phyloP scores from a whole-genome alignment of 2,797 vertebrate species.

The Podargus strigoides region DNA sequence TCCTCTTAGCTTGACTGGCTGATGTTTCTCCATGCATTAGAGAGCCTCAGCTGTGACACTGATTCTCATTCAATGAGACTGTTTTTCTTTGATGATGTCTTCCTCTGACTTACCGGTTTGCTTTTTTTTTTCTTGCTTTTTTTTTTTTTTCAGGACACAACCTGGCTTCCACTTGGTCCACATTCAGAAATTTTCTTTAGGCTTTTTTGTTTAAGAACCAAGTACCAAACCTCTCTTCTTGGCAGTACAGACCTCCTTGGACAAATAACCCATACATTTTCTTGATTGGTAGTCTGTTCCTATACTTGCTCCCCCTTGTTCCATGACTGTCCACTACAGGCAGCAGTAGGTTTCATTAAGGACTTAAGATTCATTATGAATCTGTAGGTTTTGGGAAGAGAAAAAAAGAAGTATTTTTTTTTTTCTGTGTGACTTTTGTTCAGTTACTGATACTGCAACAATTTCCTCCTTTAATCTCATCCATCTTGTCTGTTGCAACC shows the following conservation, averaged over 20 bases:
- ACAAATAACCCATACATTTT: not conserved
- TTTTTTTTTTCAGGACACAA: fast-evolving
- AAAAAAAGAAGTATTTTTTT: not conserved
- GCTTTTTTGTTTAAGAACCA: not conserved
- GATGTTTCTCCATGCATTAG: not conserved
- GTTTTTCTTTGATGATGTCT: not conserved
- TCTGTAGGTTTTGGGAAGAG: not conserved
- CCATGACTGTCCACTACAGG: not conserved
- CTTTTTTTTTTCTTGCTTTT: not conserved
- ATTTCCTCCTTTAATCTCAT: not conserved
- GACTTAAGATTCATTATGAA: not conserved
- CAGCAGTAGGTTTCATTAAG: not conserved
- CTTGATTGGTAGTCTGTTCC: not conserved
- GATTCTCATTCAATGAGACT: not conserved
- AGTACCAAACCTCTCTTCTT: not conserved
- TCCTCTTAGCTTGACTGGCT: not conserved
- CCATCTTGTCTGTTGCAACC: not conserved
- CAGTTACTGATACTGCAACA: not conserved
- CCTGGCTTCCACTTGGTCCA: not conserved
- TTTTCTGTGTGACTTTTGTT: not conserved
- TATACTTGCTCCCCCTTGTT: not conserved
- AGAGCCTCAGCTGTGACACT: not conserved
- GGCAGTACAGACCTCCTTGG: not conserved
- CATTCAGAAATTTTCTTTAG: not conserved
- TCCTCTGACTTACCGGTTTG: not conserved